Base-by-base conservation (phyloP, 1,140 invertebrate species). In the Drosophila subobscura region DNA sequence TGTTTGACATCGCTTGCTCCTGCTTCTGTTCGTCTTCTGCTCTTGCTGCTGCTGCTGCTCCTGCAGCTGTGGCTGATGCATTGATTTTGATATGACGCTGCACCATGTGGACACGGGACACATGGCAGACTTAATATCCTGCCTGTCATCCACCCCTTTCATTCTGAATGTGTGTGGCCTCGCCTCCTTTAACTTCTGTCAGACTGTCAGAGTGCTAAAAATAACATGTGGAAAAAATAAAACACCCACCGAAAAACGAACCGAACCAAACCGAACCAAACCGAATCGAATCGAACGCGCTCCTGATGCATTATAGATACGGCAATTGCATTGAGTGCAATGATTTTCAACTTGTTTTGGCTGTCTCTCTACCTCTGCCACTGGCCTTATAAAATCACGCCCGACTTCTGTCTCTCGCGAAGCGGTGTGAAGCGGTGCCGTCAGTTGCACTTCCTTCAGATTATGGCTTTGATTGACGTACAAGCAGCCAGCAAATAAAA, bases 311-410 rank as follows among this genome's bases (percentile, higher is more conserved):
- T 86, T 86, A 86, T 86, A 81, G 88, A 86, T 88, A 66, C 49
- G 53, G 81, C 80, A 85, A 85, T 85, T 85, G 72, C 73, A 61
- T 49, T 59, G 83, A 86, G 83, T 86, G 81, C 83, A 73, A 75
- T 75, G 81, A 65, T 80, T 81, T 76, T 77, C 58, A 54, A 73
- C 71, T 73, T 65, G 71, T 74, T 67, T 75, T 67, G 72, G 49
- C 72, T 58, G 33, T 1, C 33, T 4, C 33, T 37, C 29, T 33
- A 29, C 25, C 45, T 14, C 29, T 23, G 46, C n/a, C 10, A 14
- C 37, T 52, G 65, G 74, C 72, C 65, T 55, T 71, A 54, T 50
- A 41, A 58, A 74, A 55, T 74, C 60, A 44, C 52, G 71, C 52
- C 57, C 41, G 46, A 52, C 27, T 52, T 46, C 52, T 46, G 68